Evolutionary conservation across 2,888 invertebrate species (phyloP), one percentile per base, ranked within the genome.

Genomic region (Blastobasis lacticolella): DNA sequence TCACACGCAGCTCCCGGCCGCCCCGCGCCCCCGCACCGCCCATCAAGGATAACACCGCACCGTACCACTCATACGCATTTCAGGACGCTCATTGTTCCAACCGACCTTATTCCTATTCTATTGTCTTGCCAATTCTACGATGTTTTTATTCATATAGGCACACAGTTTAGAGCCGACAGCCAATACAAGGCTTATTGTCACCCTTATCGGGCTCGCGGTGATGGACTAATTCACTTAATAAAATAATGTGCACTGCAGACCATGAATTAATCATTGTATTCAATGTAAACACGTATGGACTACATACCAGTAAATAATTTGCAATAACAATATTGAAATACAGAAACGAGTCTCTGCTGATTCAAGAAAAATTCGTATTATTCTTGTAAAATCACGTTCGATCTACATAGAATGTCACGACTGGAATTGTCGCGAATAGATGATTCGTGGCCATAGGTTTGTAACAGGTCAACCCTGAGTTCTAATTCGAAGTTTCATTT

Each of bases 91-190:
- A 81, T 83, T 83, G 81, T 84, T 69, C 69, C 67, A 49, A 5
- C 56, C 75, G 78, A 79, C 83, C 85, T 80, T 81, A 82, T 80
- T 81, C 70, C 68, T 68, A 75, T 71, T 74, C 80, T 71, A 86
- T 87, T 87, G 85, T 87, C 73, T 71, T 62, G 55, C 52, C 63
- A 64, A 70, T 60, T 67, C 70, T 67, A 65, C 67, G 66, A 67
- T 66, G 67, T 72, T 75, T 73, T 76, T 73, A 75, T 76, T 79
- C 81, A 78, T 78, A 77, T 78, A 78, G 78, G 78, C 78, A 71
- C 23, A 23, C 23, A 81, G 82, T 80, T 79, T 80, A 77, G 75
- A 71, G 70, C 60, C 67, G 61, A 23, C 23, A 23, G 23, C 23
- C 23, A 23, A 23, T 65, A 62, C 66, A 69, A 59, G 66, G 66